These are phyloP conservation scores for Holacanthella duospinosa DNA, from an alignment of 2,888 invertebrate genomes.

Conservation along the genomic window DNA sequence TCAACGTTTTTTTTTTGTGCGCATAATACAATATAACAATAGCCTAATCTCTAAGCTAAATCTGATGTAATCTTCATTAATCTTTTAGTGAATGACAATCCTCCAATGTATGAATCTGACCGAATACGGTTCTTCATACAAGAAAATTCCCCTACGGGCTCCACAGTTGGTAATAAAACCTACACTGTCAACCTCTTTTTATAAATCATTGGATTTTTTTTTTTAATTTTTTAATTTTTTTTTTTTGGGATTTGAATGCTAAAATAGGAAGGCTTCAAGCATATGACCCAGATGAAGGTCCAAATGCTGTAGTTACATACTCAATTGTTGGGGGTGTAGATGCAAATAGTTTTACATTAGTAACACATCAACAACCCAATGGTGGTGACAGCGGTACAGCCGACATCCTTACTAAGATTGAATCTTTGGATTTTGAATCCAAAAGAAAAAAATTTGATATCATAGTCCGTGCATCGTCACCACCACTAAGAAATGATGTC, in stretches of 20 bases:
- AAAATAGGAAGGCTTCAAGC: slow-evolving; percentile 66
- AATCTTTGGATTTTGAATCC: slow-evolving; percentile 86
- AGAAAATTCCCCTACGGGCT: slow-evolving; percentile 94
- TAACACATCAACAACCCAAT: slow-evolving; percentile 52
- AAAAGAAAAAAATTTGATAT: slow-evolving; percentile 78
- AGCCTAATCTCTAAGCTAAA: too few relatives aligned
- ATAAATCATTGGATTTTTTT: neutral
- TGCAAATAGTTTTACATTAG: slow-evolving; percentile 70
- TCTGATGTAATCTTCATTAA: too few relatives aligned
- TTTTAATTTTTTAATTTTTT: neutral
- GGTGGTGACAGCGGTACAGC: slow-evolving; percentile 51
- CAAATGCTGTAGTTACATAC: slow-evolving; percentile 83
- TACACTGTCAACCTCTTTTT: neutral
- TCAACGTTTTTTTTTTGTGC: too few relatives aligned
- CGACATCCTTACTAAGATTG: slow-evolving; percentile 75
- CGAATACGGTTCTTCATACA: slow-evolving; percentile 77
- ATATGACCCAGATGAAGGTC: slow-evolving; percentile 83
- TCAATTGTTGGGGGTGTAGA: slow-evolving; percentile 90
- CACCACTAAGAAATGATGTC: slow-evolving; percentile 77
- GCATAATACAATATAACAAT: too few relatives aligned
- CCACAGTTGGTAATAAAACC: slow-evolving; percentile 56
- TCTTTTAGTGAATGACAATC: slow-evolving; percentile 13
- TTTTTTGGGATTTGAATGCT: too few relatives aligned
- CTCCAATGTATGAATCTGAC: slow-evolving; percentile 53
- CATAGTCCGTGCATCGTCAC: slow-evolving; percentile 79